Evolutionary conservation across 1,140 invertebrate species (phyloP), one percentile per base, ranked within the genome.

Genomic region (Choristoneura fumiferana): DNA sequence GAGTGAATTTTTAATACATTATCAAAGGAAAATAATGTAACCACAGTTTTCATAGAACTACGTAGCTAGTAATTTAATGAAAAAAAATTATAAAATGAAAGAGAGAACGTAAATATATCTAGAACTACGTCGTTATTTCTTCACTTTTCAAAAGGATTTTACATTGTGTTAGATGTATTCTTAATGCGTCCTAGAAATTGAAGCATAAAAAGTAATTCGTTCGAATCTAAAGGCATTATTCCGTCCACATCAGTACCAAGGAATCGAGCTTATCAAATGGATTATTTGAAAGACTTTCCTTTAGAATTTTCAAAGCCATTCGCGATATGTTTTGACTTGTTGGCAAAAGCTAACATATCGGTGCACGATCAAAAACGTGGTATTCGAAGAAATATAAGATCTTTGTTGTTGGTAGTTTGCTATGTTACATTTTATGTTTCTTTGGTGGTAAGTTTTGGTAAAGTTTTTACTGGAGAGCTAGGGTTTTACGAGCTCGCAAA

Each of bases 391-490:
- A 45, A 22, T 18, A 18, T 45, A 17, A 14, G 40, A 18, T 2
- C 10, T 22, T 12, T 45, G 0, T 9, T 18, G 17, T 45, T 45
- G 17, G 17, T 45, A 18, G n/a, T 22, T n/a, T 18, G 17, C 40
- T 45, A 45, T n/a, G 17, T 18, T 45, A 45, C 40, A 8, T 45
- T 45, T 45, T 45, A 45, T 29, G 9, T 22, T 22, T 45, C 40
- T 10, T 45, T 45, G 17, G 40, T 45, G n/a, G 17, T 45, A 4
- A 45, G 40, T 45, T 45, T 45, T 17, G n/a, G 18, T 4, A 45
- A 45, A 18, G 40, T 45, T 45, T 22, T 45, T n/a, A 45, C 8
- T 10, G 40, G 40, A 22, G 40, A 45, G 18, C 10, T 45, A 15
- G 40, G 40, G n/a, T 45, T 45, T 45, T 45, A 45, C 9, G 40